Conservation (phyloP, 2,113 vertebrate genomes). For the Beaufortia kweichowensis region DNA sequence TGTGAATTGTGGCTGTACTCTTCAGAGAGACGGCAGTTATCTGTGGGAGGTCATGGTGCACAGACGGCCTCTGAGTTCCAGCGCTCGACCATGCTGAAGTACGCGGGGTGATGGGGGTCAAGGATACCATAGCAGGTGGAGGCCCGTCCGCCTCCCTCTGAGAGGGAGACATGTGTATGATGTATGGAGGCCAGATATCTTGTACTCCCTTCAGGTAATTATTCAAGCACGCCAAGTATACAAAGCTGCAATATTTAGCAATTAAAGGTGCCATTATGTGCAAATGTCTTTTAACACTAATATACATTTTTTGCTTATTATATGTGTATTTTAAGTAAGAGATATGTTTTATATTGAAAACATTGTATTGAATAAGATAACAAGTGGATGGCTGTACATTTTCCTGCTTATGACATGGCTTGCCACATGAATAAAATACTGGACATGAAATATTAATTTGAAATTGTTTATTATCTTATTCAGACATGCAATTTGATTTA, state of each 20-base stretch:
- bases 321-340: neutral
- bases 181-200: constrained; percentile 38
- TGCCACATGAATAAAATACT: too few relatives aligned
- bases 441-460: too few relatives aligned
- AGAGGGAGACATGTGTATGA: constrained; percentile 21
- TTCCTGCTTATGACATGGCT: too few relatives aligned
- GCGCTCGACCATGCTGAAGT: constrained; percentile 10
- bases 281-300: too few relatives aligned
- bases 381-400: too few relatives aligned
- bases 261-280: neutral
- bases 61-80: constrained; percentile 42
- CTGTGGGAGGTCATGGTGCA: constrained; percentile 46
- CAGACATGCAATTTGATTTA: too few relatives aligned
- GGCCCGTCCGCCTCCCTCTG: constrained; percentile 26
- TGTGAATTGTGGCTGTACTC: constrained; percentile 44
- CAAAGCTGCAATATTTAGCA: constrained; percentile 9
- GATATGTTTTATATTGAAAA: too few relatives aligned
- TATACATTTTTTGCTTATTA: neutral
- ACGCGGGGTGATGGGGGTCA: constrained; percentile 33
- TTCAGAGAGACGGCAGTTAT: constrained; percentile 52
- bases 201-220: constrained; percentile 31
- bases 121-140: constrained; percentile 41
- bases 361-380: too few relatives aligned
- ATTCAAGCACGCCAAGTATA: neutral
- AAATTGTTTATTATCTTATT: too few relatives aligned